Evolutionary conservation across 2,797 vertebrate species (phyloP).

Genomic region (Pristis pectinata): DNA sequence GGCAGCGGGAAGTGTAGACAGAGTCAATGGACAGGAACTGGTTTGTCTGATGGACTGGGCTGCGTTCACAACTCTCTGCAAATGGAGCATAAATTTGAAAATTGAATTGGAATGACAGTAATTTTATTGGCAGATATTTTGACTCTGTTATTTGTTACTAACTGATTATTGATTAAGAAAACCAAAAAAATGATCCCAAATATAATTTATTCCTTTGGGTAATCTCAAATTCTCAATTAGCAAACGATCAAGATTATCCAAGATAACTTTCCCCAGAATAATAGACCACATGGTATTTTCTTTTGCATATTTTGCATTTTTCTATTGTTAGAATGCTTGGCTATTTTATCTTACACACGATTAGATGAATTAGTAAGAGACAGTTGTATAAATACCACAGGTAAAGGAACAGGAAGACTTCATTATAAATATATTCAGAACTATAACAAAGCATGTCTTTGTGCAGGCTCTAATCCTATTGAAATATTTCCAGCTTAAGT

Average conservation of each 20-base stretch:
- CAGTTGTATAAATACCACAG: neutral
- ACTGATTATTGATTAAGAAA: neutral
- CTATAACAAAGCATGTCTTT: neutral
- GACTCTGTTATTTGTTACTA: too few species aligned
- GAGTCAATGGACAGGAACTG: too few species aligned
- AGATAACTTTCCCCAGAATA: neutral
- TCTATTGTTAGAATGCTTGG: neutral
- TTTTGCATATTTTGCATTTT: neutral
- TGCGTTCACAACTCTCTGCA: too few species aligned
- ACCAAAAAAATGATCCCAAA: neutral
- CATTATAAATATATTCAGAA: neutral
- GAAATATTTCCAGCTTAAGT: neutral
- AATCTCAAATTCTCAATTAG: neutral
- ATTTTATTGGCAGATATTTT: neutral
- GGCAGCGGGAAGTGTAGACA: too few species aligned
- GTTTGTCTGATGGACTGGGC: too few species aligned
- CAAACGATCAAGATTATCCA: neutral
- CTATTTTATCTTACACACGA: neutral
- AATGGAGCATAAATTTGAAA: too few species aligned
- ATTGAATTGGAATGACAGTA: neutral
- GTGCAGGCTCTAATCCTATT: neutral
- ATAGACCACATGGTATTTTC: neutral
- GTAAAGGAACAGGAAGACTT: neutral
- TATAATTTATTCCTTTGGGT: constrained; percentile 1
- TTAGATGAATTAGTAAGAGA: neutral